These are phyloP conservation scores for Nymphalis polychloros DNA, from an alignment of 2,888 invertebrate species.

Conservation along the genomic window DNA sequence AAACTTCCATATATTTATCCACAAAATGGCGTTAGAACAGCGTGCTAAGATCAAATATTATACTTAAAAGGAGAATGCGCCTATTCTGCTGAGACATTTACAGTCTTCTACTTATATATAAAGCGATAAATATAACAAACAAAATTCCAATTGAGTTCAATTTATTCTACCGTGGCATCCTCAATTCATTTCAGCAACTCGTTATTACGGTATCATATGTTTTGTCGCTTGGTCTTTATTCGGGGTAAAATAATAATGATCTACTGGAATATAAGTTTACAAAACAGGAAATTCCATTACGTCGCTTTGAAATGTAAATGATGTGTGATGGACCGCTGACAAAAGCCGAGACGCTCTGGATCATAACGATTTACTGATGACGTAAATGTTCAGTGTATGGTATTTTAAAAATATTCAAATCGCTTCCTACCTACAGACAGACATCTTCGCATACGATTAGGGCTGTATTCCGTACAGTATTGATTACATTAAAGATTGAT, in stretches of 20 bases:
- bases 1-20: too few relatives aligned
- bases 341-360: slow-evolving; percentile 7
- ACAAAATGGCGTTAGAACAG: too few relatives aligned
- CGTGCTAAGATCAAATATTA: too few relatives aligned
- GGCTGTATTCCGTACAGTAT: too few relatives aligned
- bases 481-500: too few relatives aligned
- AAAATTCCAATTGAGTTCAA: neutral
- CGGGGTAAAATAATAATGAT: slow-evolving; percentile 4
- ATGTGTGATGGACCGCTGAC: slow-evolving; percentile 20
- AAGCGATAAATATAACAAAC: too few relatives aligned
- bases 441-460: too few relatives aligned
- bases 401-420: neutral
- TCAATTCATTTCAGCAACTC: neutral
- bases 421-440: too few relatives aligned
- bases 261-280: neutral
- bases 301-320: slow-evolving; percentile 27
- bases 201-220: neutral
- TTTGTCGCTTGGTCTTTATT: slow-evolving; percentile 6
- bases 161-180: neutral
- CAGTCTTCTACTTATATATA: neutral
- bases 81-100: too few relatives aligned
- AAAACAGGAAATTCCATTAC: slow-evolving; percentile 12
- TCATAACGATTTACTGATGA: slow-evolving; percentile 10
- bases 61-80: too few relatives aligned
- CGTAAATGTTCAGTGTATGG: slow-evolving; percentile 1